Base-by-base conservation (phyloP, 2,888 invertebrate species). In the Stenodera caucasica region DNA sequence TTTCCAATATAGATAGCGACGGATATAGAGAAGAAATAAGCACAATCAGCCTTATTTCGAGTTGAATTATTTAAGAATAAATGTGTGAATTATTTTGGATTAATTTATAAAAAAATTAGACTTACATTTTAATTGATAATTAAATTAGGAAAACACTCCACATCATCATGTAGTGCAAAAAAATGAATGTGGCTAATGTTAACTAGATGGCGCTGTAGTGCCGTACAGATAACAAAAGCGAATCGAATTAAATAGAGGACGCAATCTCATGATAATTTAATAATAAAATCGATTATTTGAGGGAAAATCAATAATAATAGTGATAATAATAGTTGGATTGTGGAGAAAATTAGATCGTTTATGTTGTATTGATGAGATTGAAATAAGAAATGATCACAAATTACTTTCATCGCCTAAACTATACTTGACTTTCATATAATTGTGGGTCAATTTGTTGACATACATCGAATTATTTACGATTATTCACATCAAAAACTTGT, bases 351-450 rank as follows among this genome's bases (percentile, higher is more conserved):
- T n/a, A n/a, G n/a, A n/a, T n/a, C n/a, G n/a, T n/a, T n/a, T n/a
- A n/a, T n/a, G n/a, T n/a, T n/a, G n/a, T n/a, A n/a, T n/a, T n/a
- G n/a, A n/a, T n/a, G n/a, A n/a, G n/a, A n/a, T n/a, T n/a, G n/a
- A n/a, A n/a, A 26, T 26, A 7, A 26, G 26, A 26, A 26, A 26
- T n/a, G n/a, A n/a, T n/a, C n/a, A n/a, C n/a, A 18, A 40, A 45
- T 23, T 45, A 45, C 45, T 45, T 45, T 45, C 45, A 45, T 45
- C 45, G 45, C 45, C 45, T 45, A 12, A 37, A 5, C 21, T 45
- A 45, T 23, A 45, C 21, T 45, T 45, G 45, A 45, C 45, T 45
- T 45, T 45, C 45, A 23, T 45, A 45, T 45, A 45, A 45, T 45
- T 45, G 45, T 45, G n/a, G 45, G 45, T 45, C 45, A 23, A 21